These are phyloP conservation scores for Aspidoscelis tigris DNA, from an alignment of 2,113 vertebrate genomes.

Conservation along the genomic window DNA sequence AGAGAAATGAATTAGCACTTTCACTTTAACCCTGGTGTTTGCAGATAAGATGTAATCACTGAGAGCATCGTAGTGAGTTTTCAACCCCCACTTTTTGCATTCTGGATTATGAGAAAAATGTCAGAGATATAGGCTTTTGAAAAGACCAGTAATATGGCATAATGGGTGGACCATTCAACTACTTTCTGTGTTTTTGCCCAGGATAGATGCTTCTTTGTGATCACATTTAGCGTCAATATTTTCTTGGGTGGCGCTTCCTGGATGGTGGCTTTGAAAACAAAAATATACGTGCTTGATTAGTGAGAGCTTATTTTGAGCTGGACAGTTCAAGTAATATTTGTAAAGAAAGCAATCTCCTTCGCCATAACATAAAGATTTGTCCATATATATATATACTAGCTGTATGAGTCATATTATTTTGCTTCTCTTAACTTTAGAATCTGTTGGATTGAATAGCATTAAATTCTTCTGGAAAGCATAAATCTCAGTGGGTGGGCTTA, in stretches of 20 bases:
- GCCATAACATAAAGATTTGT: slow-evolving; percentile 58
- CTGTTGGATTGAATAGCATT: slow-evolving; percentile 25
- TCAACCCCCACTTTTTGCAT: slow-evolving; percentile 72
- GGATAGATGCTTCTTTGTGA: slow-evolving; percentile 57
- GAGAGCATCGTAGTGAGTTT: slow-evolving; percentile 70
- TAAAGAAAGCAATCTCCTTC: background rate
- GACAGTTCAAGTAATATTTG: slow-evolving; percentile 59
- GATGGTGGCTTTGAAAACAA: slow-evolving; percentile 36
- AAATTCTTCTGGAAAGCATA: slow-evolving; percentile 43
- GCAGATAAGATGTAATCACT: slow-evolving; percentile 68
- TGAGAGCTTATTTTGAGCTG: slow-evolving; percentile 56
- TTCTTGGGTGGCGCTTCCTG: slow-evolving; percentile 62
- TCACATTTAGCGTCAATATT: slow-evolving; percentile 54
- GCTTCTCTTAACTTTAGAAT: slow-evolving; percentile 36
- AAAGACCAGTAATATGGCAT: slow-evolving; percentile 67
- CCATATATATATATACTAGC: slow-evolving; percentile 21
- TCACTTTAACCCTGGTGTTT: slow-evolving; percentile 68
- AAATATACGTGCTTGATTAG: slow-evolving; percentile 39
- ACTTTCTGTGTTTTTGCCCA: slow-evolving; percentile 68
- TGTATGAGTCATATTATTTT: slow-evolving; percentile 32
- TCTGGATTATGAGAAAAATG: slow-evolving; percentile 73
- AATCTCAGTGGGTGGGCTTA: slow-evolving; percentile 30
- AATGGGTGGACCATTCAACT: slow-evolving; percentile 64
- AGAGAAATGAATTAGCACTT: slow-evolving; percentile 68
- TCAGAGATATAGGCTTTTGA: slow-evolving; percentile 77